Base-by-base conservation (phyloP, 2,113 vertebrate species). In the Hepsetus odoe region DNA sequence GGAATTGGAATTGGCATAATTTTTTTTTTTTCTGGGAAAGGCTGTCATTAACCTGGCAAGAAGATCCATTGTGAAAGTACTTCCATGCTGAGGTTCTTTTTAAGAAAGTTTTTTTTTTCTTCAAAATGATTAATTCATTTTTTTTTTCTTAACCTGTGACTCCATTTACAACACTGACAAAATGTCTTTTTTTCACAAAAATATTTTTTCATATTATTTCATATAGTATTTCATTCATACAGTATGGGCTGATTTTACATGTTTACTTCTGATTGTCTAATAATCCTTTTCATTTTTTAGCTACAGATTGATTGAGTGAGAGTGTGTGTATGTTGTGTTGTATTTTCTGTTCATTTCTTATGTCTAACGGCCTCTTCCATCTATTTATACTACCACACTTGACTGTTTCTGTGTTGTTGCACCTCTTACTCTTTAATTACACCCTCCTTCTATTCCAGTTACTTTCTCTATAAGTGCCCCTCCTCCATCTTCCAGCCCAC, bases 391-490 rank as follows among this genome's bases (percentile, higher is more conserved):
- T 66, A 18, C 35, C 26, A 40, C 18, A 61, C 38, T 35, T 68
- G 44, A 42, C 38, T 16, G 61, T 72, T 64, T 66, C 26, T 62
- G 26, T 24, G 7, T 16, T 4, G 53, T 24, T 51, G 6, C 30
- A 30, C n/a, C n/a, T 10, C 22, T 46, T 28, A 3, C 32, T 18
- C n/a, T 79, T 65, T 51, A 59, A 16, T 33, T 33, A 33, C 24
- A 7, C n/a, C 26, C 35, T 32, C 51, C 28, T 61, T 64, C 4
- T 33, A 80, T 78, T 77, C 20, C 38, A 33, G 7, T 18, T 55
- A 30, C 46, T 46, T 67, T 59, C 73, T 56, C 72, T 30, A 49
- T 49, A 61, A 81, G 75, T 84, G 70, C 72, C 81, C 83, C n/a
- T 79, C 82, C 84, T 74, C 66, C 77, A 62, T 24, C 62, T 26